A percentile compares a stretch with the other conserved stretches of the same genome.
Conservation (phyloP, 2,888 invertebrate genomes). For the Troides helena region DNA sequence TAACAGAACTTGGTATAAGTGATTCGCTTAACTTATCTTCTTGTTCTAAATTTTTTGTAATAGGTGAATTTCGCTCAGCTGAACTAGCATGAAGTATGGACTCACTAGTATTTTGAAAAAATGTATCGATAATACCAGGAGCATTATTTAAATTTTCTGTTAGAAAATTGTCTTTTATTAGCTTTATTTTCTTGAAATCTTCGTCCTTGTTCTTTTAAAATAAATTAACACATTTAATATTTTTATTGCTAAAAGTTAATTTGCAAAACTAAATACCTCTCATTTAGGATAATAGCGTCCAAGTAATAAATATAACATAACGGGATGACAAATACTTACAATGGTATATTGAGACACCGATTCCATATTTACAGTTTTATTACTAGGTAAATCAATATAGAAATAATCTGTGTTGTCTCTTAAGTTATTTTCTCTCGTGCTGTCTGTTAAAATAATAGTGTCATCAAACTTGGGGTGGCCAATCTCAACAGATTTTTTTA, state of each 20-base stretch:
- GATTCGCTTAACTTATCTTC: background rate
- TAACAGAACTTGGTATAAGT: background rate
- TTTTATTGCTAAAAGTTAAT: no score
- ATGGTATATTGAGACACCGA: background rate
- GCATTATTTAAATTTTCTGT: background rate
- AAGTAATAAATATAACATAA: no score
- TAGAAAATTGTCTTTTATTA: background rate
- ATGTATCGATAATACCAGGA: background rate
- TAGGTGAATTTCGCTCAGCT: background rate
- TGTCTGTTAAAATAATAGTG: background rate
- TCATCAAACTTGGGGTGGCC: background rate
- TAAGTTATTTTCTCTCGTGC: background rate
- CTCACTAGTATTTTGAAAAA: background rate
- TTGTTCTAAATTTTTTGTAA: background rate
- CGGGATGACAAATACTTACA: background rate
- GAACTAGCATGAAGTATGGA: background rate
- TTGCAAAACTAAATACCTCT: no score
- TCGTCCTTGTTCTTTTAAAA: constrained; percentile 6
- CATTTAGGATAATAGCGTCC: no score
- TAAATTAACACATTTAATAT: background rate
- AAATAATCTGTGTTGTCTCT: background rate
- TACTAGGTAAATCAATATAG: background rate
- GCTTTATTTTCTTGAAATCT: background rate
- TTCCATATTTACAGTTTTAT: background rate
- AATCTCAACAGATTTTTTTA: background rate